These are phyloP conservation scores for Brachymystax lenok DNA, from an alignment of 2,797 vertebrate genomes.

Conservation along the genomic window DNA sequence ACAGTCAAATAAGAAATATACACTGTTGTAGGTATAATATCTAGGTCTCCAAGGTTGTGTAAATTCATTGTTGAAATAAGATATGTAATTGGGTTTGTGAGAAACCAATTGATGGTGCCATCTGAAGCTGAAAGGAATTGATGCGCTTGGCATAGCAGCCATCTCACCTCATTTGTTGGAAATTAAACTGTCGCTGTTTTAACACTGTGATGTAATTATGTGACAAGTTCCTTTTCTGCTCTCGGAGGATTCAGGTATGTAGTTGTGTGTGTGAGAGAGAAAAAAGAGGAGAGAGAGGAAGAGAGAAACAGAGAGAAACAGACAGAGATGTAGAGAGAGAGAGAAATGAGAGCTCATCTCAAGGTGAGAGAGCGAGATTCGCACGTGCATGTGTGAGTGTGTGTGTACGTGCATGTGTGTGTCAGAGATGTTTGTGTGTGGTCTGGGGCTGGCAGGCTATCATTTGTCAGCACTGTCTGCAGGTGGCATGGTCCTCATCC, in stretches of 20 bases:
- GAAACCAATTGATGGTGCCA: slow-evolving; percentile 10
- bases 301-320: neutral
- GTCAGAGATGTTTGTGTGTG: slow-evolving; percentile 9
- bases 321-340: neutral
- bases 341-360: neutral
- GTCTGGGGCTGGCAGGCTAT: slow-evolving; percentile 33
- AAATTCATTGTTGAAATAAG: neutral
- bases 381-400: slow-evolving; percentile 25
- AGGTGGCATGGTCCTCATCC: slow-evolving; percentile 57
- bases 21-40: neutral
- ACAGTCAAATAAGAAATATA: neutral
- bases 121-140: slow-evolving; percentile 6
- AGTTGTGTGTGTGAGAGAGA: slow-evolving; percentile 2
- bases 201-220: slow-evolving; percentile 9
- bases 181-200: slow-evolving; percentile 3
- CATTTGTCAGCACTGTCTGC: slow-evolving; percentile 64
- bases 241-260: neutral
- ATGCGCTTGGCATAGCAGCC: neutral
- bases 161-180: slow-evolving; percentile 2
- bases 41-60: neutral
- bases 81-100: slow-evolving; percentile 5
- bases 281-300: neutral
- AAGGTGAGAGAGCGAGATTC: neutral
- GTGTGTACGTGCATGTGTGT: slow-evolving; percentile 16
- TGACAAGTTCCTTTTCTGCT: neutral